Evolutionary conservation across 2,113 vertebrate genomes (phyloP), one percentile per base, ranked within the genome.

Genomic region (Lichenostomus cassidix): DNA sequence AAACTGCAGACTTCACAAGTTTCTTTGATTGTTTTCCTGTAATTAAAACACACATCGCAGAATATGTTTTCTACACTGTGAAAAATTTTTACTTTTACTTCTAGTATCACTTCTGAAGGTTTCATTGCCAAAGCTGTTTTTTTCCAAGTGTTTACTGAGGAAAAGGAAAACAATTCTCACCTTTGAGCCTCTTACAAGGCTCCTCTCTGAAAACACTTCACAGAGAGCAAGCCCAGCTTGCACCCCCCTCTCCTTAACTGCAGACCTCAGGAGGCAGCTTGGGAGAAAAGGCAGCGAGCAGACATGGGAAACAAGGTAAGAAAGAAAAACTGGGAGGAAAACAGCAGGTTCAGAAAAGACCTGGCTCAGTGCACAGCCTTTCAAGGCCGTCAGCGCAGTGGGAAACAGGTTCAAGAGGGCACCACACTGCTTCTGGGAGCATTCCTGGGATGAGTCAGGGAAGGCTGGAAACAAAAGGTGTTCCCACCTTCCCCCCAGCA

Each of bases 111-210:
- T 87, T 91, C 35, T 71, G 37, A 90, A 81, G 68, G 37, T 27
- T 64, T 87, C 65, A 87, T 50, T 69, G 56, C 52, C 44, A 84
- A 84, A 87, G 46, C 25, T 76, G 29, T 11, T 49, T 23, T 2
- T 75, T 74, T 70, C 12, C 22, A 56, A 84, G 77, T 84, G 46
- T 89, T 96, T 95, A 73, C 42, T 46, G 46, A 62, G 14, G 39
- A 42, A 92, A 92, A 75, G 46, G 41, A 82, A 92, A 69, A 94
- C 53, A 89, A 63, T 87, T 93, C 46, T 94, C 95, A 96, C 80
- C 60, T 92, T 87, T 69, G 77, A 65, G 58, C 77, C 73, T 87
- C 52, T 73, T 64, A 70, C 75, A 90, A 58, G 39, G 56, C 52
- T 93, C 13, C 28, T 67, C 68, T 68, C n/a, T 64, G 58, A 89